phyloP scores from a whole-genome alignment of 2,888 invertebrate genomes.

The Eurois occulta region DNA sequence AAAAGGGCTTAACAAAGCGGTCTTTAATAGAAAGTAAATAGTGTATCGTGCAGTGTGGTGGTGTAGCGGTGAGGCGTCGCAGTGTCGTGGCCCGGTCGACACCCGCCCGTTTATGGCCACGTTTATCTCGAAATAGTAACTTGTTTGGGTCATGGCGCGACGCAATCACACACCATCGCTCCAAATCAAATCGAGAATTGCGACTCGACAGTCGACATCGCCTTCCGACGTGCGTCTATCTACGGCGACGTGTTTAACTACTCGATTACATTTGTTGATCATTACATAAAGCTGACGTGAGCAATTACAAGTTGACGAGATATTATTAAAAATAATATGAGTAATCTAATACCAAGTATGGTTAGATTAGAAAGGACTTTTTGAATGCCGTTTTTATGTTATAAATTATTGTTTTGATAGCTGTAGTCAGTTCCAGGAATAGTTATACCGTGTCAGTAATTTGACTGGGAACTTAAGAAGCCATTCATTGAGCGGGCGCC shows the following conservation, averaged over 20 bases:
- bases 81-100: slow-evolving; percentile 76
- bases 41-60: slow-evolving; percentile 58
- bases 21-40: slow-evolving; percentile 83
- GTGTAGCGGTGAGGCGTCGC: slow-evolving; percentile 68
- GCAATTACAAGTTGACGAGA: slow-evolving; percentile 65
- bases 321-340: slow-evolving; percentile 67
- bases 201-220: slow-evolving; percentile 62
- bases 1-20: slow-evolving; percentile 68
- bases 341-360: slow-evolving; percentile 66
- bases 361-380: slow-evolving; percentile 71
- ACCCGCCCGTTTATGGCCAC: slow-evolving; percentile 86
- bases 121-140: slow-evolving; percentile 90
- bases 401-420: slow-evolving; percentile 61
- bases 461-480: slow-evolving; percentile 73
- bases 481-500: slow-evolving; percentile 76
- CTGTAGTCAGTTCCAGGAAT: slow-evolving; percentile 71
- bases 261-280: slow-evolving; percentile 57
- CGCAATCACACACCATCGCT: slow-evolving; percentile 86
- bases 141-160: slow-evolving; percentile 87
- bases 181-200: slow-evolving; percentile 84
- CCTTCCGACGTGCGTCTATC: slow-evolving; percentile 58
- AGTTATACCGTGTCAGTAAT: slow-evolving; percentile 69
- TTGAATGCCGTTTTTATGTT: slow-evolving; percentile 60
- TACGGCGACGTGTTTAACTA: slow-evolving; percentile 46
- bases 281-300: slow-evolving; percentile 58